Evolutionary conservation across 2,888 invertebrate genomes (phyloP).

Genomic region (Cerceris rybyensis): DNA sequence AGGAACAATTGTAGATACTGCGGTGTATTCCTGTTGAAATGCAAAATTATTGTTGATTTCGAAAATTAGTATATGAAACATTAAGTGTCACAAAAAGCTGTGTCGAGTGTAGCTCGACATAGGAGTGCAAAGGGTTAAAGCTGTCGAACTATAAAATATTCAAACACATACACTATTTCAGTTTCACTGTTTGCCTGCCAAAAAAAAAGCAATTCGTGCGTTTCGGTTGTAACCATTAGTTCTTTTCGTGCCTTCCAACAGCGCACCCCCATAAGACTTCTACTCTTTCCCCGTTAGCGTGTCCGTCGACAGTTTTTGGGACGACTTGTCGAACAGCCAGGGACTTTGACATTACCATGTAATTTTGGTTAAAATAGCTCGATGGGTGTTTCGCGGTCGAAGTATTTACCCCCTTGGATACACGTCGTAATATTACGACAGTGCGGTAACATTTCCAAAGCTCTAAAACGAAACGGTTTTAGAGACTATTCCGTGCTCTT

Average conservation of each 20-base stretch:
- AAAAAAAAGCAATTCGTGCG: neutral
- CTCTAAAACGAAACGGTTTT: conserved; percentile 27
- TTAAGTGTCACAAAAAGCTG: too few relatives aligned
- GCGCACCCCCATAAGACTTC: conserved; percentile 18
- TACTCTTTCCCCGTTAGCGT: conserved; percentile 66
- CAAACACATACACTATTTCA: too few relatives aligned
- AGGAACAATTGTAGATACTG: too few relatives aligned
- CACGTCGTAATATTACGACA: conserved; percentile 54
- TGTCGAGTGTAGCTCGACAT: too few relatives aligned
- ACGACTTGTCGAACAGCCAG: conserved; percentile 59
- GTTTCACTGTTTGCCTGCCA: too few relatives aligned
- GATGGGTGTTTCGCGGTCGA: conserved; percentile 50
- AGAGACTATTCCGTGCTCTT: neutral
- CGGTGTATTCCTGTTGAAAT: too few relatives aligned
- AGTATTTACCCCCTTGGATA: conserved; percentile 47
- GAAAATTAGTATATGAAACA: too few relatives aligned
- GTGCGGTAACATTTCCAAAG: conserved; percentile 32
- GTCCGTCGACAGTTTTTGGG: conserved; percentile 72
- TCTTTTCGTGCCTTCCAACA: conserved; percentile 38
- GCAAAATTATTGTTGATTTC: too few relatives aligned
- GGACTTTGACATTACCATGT: conserved; percentile 55
- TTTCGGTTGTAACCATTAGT: conserved; percentile 33
- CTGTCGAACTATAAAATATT: too few relatives aligned
- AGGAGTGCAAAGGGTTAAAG: too few relatives aligned
- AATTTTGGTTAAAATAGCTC: conserved; percentile 56